Percentiles rank a stretch among this genome's conserved stretches.
Conservation (phyloP, 2,888 invertebrate species). For the Congeria kusceri region DNA sequence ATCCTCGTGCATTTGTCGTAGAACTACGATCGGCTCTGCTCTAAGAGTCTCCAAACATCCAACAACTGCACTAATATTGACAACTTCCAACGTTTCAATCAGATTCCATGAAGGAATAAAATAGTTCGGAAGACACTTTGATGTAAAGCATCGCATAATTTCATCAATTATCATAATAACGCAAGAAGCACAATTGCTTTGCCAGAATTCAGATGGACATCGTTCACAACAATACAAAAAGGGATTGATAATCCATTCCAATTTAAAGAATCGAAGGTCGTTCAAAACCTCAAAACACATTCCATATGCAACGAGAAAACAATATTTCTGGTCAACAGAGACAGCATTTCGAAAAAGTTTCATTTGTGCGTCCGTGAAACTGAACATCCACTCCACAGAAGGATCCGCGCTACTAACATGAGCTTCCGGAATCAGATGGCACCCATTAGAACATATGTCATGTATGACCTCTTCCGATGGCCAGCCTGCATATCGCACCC, state of each 20-base stretch:
- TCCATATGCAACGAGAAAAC: not conserved
- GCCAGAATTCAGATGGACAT: not conserved
- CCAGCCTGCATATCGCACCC: not conserved
- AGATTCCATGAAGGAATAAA: constrained; percentile 60
- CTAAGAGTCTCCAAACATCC: constrained; percentile 31
- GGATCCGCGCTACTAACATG: not conserved
- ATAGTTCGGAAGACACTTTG: constrained; percentile 52
- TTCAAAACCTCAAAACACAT: not conserved
- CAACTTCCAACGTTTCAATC: constrained; percentile 41
- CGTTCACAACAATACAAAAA: not conserved
- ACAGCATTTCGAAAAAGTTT: not conserved
- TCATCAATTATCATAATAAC: constrained; percentile 51
- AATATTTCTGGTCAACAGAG: not conserved
- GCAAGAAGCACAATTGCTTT: constrained; percentile 44
- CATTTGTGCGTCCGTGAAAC: not conserved
- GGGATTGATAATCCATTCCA: not conserved
- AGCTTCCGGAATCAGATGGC: not conserved
- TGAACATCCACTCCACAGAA: not conserved
- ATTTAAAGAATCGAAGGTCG: not conserved
- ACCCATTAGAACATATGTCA: not conserved
- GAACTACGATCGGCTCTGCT: constrained; percentile 40
- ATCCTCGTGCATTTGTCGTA: constrained; percentile 31
- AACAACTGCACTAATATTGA: constrained; percentile 24
- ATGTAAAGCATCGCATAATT: constrained; percentile 37
- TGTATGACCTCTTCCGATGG: not conserved